Conservation (phyloP, 35 echinoderm and acorn worm genomes). For the Apostichopus californicus region DNA sequence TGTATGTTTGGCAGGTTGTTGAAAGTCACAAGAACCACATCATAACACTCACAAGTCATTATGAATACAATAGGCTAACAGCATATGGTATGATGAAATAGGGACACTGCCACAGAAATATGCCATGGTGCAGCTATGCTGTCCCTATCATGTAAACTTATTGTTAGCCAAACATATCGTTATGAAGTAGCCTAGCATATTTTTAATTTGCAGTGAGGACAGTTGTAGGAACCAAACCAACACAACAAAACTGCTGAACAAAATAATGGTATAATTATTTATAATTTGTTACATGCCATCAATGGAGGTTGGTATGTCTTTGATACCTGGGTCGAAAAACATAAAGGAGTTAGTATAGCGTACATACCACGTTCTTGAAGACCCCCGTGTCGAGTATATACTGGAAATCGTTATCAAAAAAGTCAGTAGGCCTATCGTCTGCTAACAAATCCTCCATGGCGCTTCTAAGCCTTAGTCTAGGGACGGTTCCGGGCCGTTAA, state of each 20-base stretch:
- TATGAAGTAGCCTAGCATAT: too few species aligned
- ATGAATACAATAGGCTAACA: not conserved
- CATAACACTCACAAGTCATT: too few species aligned
- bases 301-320: not conserved
- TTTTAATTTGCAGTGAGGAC: too few species aligned
- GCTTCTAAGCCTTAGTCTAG: slow-evolving; percentile 63
- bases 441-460: slow-evolving; percentile 67
- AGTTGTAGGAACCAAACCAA: too few species aligned
- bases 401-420: slow-evolving; percentile 57
- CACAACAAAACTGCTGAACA: too few species aligned
- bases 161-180: too few species aligned
- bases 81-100: slow-evolving; percentile 12
- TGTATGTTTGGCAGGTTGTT: too few species aligned
- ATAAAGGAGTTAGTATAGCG: not conserved
- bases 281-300: too few species aligned
- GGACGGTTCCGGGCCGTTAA: slow-evolving; percentile 57
- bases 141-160: too few species aligned
- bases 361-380: slow-evolving; percentile 63
- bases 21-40: too few species aligned
- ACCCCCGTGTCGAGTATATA: slow-evolving; percentile 58
- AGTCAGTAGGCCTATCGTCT: slow-evolving; percentile 58
- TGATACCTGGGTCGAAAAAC: not conserved
- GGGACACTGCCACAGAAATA: not conserved
- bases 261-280: too few species aligned
- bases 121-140: too few species aligned